Evolutionary conservation across 1,140 invertebrate genomes (phyloP), one percentile per base, ranked within the genome.

Genomic region (Platyscapa corneri): DNA sequence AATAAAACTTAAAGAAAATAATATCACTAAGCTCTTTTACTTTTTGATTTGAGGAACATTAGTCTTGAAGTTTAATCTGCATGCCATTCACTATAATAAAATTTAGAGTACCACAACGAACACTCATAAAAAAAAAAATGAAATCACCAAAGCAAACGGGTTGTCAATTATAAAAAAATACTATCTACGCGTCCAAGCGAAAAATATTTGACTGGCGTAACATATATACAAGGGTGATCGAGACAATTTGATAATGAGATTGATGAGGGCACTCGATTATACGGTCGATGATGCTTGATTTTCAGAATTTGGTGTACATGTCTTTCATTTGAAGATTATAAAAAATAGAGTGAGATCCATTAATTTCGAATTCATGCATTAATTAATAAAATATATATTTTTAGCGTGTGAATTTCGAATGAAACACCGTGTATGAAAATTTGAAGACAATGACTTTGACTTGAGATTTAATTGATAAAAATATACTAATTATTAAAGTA

Each of bases 181-280:
- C 56, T 65, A 77, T 64, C 72, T n/a, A 27, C 64, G 30, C 64
- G 23, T 53, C 39, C 42, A 34, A 67, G 60, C 83, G 64, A 84
- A 27, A 84, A 84, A 78, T 84, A 78, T 84, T 78, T 65, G 74
- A 32, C 75, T 42, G 49, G 64, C 56, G 42, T 16, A 34, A 70
- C 23, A 49, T 8, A 60, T 56, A 70, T 70, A 74, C n/a, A 23
- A 84, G 20, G 27, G 64, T 74, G 74, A 82, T 82, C 74, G 32
- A 72, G 80, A 46, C 42, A 46, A 77, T 76, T 85, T 85, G 72
- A 85, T 82, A 85, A 76, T 77, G 70, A 85, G 72, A 85, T 85
- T 77, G 60, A 85, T 85, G 84, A 65, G 49, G 79, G 65, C 79
- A n/a, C 37, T 64, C 53, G 77, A 85, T 85, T 84, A 46, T 84